Percentiles rank a stretch among this genome's conserved stretches.
phyloP scores from a whole-genome alignment of 2,797 vertebrate genomes.

The Micropoecilia bifurca region DNA sequence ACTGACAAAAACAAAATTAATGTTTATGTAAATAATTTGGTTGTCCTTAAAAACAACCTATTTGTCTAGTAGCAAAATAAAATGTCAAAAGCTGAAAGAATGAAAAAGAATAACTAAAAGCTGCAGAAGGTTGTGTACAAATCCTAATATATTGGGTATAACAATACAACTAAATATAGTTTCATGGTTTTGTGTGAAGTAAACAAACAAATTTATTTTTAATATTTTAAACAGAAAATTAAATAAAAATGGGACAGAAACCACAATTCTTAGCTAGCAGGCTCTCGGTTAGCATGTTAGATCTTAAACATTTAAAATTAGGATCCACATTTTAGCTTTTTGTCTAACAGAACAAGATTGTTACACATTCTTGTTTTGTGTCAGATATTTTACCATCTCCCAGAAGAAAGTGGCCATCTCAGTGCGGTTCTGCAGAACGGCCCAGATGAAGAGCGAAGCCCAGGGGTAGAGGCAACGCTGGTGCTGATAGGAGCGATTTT shows the following conservation, averaged over 20 bases:
- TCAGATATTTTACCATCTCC: conserved; percentile 86
- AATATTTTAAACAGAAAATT: neutral
- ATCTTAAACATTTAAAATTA: neutral
- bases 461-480: conserved; percentile 76
- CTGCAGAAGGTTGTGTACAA: neutral
- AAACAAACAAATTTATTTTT: neutral
- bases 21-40: neutral
- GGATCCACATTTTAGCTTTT: neutral
- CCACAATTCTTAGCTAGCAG: neutral
- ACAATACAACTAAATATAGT: neutral
- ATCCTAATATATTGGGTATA: neutral
- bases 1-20: neutral
- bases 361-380: neutral
- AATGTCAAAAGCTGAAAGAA: neutral
- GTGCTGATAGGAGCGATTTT: conserved; percentile 57
- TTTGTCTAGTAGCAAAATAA: neutral
- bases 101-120: neutral
- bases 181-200: neutral
- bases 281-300: neutral
- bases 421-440: conserved; percentile 87
- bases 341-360: neutral
- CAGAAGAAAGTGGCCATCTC: conserved; percentile 92
- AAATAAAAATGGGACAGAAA: neutral
- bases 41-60: neutral
- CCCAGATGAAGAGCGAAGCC: conserved; percentile 91